A percentile compares a stretch with the other conserved stretches of the same genome.
phyloP scores from a whole-genome alignment of 2,797 vertebrate genomes.

The Dicrostonyx torquatus region DNA sequence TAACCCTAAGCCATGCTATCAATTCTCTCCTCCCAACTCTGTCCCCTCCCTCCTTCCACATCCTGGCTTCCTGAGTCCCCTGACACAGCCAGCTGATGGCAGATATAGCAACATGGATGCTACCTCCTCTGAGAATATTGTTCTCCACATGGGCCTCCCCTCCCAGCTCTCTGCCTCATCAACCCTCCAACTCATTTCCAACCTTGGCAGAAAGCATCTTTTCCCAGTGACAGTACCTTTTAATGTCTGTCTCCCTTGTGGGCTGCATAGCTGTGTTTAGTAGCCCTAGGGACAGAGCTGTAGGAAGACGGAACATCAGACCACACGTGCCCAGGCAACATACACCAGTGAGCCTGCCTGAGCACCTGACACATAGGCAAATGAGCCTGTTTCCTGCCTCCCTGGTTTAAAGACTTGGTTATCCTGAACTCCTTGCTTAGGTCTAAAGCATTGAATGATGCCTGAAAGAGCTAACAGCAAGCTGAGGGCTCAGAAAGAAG shows the following conservation, averaged over 20 bases:
- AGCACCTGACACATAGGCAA: not conserved
- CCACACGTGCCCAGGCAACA: not conserved
- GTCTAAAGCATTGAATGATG: not conserved
- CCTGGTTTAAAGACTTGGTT: not conserved
- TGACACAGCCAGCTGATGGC: not conserved
- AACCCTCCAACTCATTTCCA: slow-evolving; percentile 80
- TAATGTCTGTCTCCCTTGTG: slow-evolving; percentile 64
- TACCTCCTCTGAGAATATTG: slow-evolving; percentile 40
- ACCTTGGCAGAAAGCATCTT: slow-evolving; percentile 63
- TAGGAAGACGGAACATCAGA: not conserved
- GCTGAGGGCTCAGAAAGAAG: not conserved
- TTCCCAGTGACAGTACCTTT: slow-evolving; percentile 64
- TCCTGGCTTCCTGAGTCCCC: slow-evolving; percentile 18
- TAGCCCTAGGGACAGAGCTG: slow-evolving; percentile 68
- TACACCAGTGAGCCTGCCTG: not conserved
- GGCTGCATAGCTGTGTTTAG: slow-evolving; percentile 22
- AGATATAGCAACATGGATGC: not conserved
- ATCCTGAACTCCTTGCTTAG: not conserved
- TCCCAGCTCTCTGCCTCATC: slow-evolving; percentile 71
- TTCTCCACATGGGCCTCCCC: not conserved
- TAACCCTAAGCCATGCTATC: not conserved
- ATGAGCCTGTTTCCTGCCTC: not conserved
- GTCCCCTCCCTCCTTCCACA: not conserved
- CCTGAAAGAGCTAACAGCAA: not conserved
- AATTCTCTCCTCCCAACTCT: not conserved